phyloP scores from a whole-genome alignment of 1,140 invertebrate species.

The Portunus trituberculatus region DNA sequence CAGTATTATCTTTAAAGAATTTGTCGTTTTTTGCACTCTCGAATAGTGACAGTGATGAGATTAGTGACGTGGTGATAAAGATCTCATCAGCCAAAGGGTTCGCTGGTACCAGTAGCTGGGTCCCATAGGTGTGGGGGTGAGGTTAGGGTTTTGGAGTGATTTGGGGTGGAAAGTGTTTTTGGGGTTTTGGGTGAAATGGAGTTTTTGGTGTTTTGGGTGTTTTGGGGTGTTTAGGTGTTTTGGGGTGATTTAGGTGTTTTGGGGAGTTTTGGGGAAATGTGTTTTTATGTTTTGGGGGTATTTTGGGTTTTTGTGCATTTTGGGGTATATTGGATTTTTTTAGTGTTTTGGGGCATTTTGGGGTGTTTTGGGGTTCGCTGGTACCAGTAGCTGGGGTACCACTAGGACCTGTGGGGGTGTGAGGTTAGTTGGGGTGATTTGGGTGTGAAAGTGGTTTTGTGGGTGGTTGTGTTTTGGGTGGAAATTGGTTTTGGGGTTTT shows the following conservation, averaged over 20 bases:
- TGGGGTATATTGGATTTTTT: no score
- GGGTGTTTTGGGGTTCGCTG: slow-evolving; percentile 92
- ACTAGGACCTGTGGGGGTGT: slow-evolving; percentile 76
- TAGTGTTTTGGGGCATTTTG: slow-evolving; percentile 90
- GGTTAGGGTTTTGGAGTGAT: not conserved
- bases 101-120: slow-evolving; percentile 91
- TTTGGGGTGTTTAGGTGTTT: no score
- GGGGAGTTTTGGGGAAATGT: no score
- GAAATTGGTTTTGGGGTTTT: no score
- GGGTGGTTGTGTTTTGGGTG: no score
- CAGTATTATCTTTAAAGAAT: slow-evolving; percentile 85
- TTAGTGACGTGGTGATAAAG: slow-evolving; percentile 97
- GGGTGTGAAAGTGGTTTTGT: no score
- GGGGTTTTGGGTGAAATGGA: no score
- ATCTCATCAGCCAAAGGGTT: slow-evolving; percentile 94
- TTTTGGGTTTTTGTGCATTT: no score
- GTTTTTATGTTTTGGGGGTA: no score
- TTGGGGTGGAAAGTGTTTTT: not conserved
- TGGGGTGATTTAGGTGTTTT: no score
- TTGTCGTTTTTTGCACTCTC: slow-evolving; percentile 95
- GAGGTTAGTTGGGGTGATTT: no score
- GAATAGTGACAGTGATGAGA: slow-evolving; percentile 94
- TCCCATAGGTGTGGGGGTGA: slow-evolving; percentile 72
- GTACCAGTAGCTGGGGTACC: slow-evolving; percentile 88
- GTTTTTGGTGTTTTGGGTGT: no score